Conservation (phyloP, 2,888 invertebrate genomes). For the Tricholauxania praeusta region DNA sequence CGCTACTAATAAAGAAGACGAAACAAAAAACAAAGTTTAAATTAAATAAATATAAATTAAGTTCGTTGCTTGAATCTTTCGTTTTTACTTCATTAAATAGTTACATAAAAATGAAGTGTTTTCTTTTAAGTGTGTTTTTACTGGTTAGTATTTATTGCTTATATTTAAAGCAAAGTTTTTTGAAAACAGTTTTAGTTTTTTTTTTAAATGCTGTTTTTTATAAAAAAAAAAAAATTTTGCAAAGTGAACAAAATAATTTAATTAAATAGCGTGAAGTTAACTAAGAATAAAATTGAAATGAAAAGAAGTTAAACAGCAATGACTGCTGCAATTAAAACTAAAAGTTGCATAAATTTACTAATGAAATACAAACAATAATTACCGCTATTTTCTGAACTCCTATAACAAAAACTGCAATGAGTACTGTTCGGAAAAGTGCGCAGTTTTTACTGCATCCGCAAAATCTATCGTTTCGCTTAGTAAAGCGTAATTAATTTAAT, state of each 20-base stretch:
- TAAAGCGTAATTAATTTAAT: neutral
- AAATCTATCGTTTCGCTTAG: neutral
- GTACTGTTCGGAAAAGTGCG: neutral
- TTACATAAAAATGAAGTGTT: slow-evolving; percentile 55
- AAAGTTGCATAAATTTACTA: neutral
- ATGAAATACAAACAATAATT: neutral
- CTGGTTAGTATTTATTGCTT: slow-evolving; percentile 57
- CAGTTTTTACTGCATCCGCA: neutral
- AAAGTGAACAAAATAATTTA: slow-evolving; percentile 1
- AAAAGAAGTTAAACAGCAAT: neutral
- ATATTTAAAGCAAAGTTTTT: neutral
- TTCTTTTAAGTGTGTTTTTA: slow-evolving; percentile 57
- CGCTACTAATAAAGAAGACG: slow-evolving; percentile 18
- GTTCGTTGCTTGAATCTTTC: slow-evolving; percentile 43
- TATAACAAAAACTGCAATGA: neutral
- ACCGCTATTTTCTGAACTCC: neutral
- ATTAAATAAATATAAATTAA: slow-evolving; percentile 24
- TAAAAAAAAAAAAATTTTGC: neutral
- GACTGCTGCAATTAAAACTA: neutral
- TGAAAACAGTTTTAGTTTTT: too few relatives aligned
- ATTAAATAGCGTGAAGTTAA: neutral
- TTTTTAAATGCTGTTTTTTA: too few relatives aligned
- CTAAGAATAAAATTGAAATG: neutral
- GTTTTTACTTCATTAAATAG: slow-evolving; percentile 19
- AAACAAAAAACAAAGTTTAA: slow-evolving; percentile 9